phyloP scores from a whole-genome alignment of 35 echinoderm and acorn worm species.

The Patiria miniata region DNA sequence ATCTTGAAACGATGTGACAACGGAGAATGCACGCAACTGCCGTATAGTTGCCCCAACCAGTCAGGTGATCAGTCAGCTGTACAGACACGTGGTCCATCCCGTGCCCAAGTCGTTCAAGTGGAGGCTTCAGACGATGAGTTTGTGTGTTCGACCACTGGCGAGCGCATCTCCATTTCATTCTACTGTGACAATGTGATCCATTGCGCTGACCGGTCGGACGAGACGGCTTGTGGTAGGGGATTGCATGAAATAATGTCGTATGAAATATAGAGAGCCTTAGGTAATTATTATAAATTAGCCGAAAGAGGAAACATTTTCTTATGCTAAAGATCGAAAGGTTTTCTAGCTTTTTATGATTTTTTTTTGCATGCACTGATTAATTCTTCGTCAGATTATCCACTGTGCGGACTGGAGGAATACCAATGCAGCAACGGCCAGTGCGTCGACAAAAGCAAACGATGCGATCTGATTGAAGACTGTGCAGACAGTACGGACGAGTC shows the following conservation, averaged over 20 bases:
- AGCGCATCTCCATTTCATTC: conserved; percentile 74
- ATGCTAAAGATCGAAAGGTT: too few species aligned
- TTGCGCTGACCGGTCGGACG: conserved; percentile 79
- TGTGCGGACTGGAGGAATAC: conserved; percentile 45
- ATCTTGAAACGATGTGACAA: neutral
- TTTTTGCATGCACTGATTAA: neutral
- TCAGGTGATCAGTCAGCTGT: neutral
- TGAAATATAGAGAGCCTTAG: too few species aligned
- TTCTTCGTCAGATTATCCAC: conserved; percentile 52
- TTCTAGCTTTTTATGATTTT: too few species aligned
- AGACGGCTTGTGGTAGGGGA: conserved; percentile 77
- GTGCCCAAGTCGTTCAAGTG: neutral
- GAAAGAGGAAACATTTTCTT: too few species aligned
- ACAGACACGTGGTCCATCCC: neutral
- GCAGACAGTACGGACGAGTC: conserved; percentile 63
- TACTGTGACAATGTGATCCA: conserved; percentile 76
- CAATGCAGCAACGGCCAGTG: conserved; percentile 75
- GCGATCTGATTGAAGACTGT: conserved; percentile 68
- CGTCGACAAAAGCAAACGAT: conserved; percentile 13
- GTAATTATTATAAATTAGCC: too few species aligned
- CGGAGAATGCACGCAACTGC: conserved; percentile 31
- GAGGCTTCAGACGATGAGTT: conserved; percentile 2
- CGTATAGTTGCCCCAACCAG: neutral
- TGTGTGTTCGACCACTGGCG: conserved; percentile 33
- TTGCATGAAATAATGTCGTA: neutral